Evolutionary conservation across 2,113 vertebrate species (phyloP), one percentile per base, ranked within the genome.

Genomic region (Seriola dumerili): DNA sequence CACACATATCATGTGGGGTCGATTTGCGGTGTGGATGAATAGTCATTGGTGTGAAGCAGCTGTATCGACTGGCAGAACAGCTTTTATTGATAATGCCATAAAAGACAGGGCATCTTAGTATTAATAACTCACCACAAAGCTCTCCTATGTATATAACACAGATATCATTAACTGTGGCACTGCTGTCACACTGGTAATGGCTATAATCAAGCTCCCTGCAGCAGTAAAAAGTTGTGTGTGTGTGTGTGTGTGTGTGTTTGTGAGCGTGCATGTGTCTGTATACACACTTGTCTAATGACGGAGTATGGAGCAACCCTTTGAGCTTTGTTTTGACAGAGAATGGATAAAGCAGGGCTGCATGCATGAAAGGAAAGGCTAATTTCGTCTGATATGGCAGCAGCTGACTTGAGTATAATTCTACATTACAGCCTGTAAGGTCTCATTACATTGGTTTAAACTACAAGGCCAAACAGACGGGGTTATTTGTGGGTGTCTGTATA

Each of bases 131-230:
- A 85, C 79, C 82, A 88, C 88, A 89, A 84, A 88, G 85, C 86
- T 79, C 55, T 81, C 67, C 34, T 82, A 78, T 23, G 48, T 86
- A 84, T 84, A 89, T 88, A 91, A 92, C 88, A 92, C 64, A 92
- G 89, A 89, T 91, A 92, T 93, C 84, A 90, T 93, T 92, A 92
- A 90, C 85, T 78, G 86, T 72, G 84, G 69, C 90, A 88, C 75
- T 46, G 78, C 88, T 91, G 91, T 90, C 92, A 91, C 85, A 69
- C 42, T 83, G 78, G 83, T 94, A 91, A 94, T 92, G 84, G 87
- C 88, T 92, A 85, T 92, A 92, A 92, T 92, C 90, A 90, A 90
- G 86, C 89, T 89, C 76, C 88, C 65, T 52, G 78, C 72, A 88
- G 89, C 88, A 83, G 72, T 72, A 38, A 57, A 85, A 82, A 76